Conservation (phyloP, 2,797 vertebrate species). For the Danio tinwini region DNA sequence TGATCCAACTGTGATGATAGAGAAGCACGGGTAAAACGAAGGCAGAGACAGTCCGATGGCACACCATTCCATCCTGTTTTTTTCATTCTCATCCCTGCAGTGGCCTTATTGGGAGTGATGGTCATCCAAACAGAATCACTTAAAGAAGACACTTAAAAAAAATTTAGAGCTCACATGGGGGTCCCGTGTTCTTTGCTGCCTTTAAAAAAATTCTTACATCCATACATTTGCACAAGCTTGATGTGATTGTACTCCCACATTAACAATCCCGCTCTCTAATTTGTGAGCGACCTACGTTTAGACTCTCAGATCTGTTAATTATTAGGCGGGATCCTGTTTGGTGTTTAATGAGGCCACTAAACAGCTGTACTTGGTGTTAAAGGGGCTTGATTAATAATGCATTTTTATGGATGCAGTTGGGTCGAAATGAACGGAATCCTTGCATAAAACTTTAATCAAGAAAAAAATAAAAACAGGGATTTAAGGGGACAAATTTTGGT, state of each 20-base stretch:
- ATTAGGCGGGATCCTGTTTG: conserved; percentile 70
- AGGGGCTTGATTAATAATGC: conserved; percentile 63
- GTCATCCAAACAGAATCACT: conserved; percentile 4
- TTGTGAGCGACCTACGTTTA: conserved; percentile 62
- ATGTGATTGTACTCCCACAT: conserved; percentile 34
- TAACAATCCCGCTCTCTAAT: conserved; percentile 40
- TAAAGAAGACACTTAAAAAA: not conserved
- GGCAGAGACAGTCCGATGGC: conserved; percentile 5
- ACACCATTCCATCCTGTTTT: not conserved
- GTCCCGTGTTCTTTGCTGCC: conserved; percentile 32
- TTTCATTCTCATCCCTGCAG: conserved; percentile 16
- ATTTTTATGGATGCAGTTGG: conserved; percentile 62
- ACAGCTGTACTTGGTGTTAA: conserved; percentile 66
- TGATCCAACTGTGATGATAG: not conserved
- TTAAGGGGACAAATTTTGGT: not conserved
- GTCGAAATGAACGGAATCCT: conserved; percentile 56
- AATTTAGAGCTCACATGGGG: not conserved
- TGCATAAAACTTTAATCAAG: conserved; percentile 44
- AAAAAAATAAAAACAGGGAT: not conserved
- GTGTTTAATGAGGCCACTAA: conserved; percentile 79
- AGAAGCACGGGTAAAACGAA: not conserved
- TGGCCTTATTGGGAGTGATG: conserved; percentile 15
- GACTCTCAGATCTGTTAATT: conserved; percentile 70
- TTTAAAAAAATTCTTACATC: conserved; percentile 8
- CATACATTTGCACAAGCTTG: conserved; percentile 23